These are phyloP conservation scores for Diorhabda elongata DNA, from an alignment of 1,140 invertebrate species.

Conservation along the genomic window DNA sequence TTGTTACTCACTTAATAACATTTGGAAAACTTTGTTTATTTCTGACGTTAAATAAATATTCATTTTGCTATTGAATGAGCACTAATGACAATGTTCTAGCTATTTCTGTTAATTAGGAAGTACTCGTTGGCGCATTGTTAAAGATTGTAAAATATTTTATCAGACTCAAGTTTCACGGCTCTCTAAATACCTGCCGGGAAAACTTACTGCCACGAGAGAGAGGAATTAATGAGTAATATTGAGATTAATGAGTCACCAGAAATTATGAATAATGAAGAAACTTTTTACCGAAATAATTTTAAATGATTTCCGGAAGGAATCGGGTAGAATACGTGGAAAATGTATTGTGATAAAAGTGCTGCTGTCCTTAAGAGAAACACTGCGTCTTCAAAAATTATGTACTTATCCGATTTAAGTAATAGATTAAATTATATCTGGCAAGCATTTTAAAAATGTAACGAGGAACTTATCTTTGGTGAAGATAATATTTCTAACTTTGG, in stretches of 20 bases:
- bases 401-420: background rate
- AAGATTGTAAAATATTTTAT: background rate
- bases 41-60: no score
- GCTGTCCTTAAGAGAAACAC: background rate
- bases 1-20: no score
- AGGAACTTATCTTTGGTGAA: background rate
- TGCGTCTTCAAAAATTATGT: background rate
- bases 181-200: background rate
- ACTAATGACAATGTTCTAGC: no score
- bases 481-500: background rate
- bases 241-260: constrained; percentile 9
- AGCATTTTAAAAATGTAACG: background rate
- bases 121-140: background rate
- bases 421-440: background rate
- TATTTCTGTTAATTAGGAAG: background rate
- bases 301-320: background rate
- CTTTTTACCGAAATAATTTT: background rate
- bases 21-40: no score
- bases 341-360: background rate
- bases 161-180: background rate
- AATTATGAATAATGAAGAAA: constrained; percentile 5
- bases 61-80: no score
- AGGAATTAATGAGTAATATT: constrained; percentile 16
- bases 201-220: background rate
- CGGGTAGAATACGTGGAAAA: background rate